Conservation (phyloP, 1,140 invertebrate species). For the Acromyrmex heyeri region DNA sequence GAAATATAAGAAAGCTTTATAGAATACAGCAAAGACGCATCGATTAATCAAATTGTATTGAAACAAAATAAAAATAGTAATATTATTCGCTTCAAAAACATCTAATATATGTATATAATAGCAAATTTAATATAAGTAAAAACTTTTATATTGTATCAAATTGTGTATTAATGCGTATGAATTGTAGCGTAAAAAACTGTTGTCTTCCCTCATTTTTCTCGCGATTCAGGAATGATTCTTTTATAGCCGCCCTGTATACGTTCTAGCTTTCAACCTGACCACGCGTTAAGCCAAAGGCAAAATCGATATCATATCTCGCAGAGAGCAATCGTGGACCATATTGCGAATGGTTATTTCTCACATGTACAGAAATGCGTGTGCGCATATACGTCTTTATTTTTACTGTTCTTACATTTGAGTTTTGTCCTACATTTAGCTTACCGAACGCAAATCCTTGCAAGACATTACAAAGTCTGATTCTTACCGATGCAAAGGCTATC, state of each 20-base stretch:
- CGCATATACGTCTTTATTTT: background rate
- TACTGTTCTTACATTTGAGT: constrained; percentile 9
- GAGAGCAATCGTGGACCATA: constrained; percentile 62
- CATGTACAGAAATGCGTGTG: constrained; percentile 1
- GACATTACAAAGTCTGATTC: background rate
- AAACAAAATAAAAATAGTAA: no score
- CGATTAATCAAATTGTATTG: background rate
- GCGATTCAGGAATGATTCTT: background rate
- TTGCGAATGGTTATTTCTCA: constrained; percentile 68
- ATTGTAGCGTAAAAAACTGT: background rate
- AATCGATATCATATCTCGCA: constrained; percentile 77
- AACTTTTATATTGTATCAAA: no score
- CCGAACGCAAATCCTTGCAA: background rate
- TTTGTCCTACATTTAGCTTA: background rate
- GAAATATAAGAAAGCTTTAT: background rate
- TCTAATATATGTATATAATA: no score
- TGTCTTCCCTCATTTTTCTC: background rate
- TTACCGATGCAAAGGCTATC: background rate
- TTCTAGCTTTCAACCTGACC: constrained; percentile 74
- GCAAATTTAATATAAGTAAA: no score
- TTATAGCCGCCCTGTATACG: constrained; percentile 65
- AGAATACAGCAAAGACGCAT: background rate
- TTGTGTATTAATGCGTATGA: background rate
- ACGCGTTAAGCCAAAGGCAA: constrained; percentile 72
- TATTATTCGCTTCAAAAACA: no score